These are phyloP conservation scores for Manis javanica DNA, from an alignment of 2,797 vertebrate species.

Conservation along the genomic window DNA sequence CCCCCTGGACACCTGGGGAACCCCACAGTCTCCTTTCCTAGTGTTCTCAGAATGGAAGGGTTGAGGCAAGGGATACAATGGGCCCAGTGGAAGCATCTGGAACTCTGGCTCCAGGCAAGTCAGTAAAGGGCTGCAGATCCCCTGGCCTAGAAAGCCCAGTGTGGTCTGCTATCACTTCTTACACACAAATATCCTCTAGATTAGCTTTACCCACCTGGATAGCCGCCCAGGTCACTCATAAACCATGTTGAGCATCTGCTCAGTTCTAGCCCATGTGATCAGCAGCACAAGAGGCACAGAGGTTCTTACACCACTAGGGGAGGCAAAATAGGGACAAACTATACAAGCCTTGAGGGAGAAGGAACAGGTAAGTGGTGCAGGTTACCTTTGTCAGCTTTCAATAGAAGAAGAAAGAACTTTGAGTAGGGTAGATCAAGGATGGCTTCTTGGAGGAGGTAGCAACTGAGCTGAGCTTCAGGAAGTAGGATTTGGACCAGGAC, in stretches of 20 bases:
- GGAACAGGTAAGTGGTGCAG: background rate
- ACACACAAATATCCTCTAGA: background rate
- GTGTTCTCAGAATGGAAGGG: background rate
- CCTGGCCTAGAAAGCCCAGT: background rate
- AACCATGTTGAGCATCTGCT: background rate
- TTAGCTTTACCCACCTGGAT: background rate
- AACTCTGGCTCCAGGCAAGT: background rate
- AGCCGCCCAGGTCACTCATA: background rate
- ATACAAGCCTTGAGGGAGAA: background rate
- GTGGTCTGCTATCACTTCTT: background rate
- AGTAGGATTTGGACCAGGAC: background rate
- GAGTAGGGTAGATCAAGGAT: background rate
- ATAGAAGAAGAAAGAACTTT: background rate
- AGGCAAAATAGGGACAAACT: background rate
- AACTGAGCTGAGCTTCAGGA: background rate
- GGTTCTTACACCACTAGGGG: background rate
- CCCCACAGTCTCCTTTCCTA: background rate
- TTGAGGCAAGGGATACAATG: background rate
- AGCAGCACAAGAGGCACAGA: background rate
- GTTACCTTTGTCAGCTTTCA: background rate
- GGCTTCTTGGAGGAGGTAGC: background rate
- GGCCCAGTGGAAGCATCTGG: background rate
- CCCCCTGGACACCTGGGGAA: background rate
- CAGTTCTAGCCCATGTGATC: background rate
- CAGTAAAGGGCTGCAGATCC: background rate